Conservation (phyloP, 1,140 invertebrate genomes). For the Eubasilissa regina region DNA sequence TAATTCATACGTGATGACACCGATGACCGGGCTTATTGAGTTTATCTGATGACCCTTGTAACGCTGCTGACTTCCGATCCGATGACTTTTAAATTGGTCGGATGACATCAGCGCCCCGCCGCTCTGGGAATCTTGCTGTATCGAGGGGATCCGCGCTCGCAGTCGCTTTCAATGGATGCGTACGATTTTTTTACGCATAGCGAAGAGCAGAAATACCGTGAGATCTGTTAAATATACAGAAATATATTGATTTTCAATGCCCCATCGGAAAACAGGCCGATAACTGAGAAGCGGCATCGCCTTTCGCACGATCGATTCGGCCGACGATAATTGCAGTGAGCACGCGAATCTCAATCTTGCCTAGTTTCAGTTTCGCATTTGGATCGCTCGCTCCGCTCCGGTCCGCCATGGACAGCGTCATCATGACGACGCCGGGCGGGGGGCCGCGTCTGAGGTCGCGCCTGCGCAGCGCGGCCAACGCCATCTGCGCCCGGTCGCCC, state of each 20-base stretch:
- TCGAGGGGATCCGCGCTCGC: too few species aligned
- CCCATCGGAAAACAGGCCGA: too few species aligned
- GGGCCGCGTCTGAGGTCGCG: slow-evolving; percentile 66
- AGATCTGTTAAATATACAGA: too few species aligned
- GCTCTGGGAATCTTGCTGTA: neutral
- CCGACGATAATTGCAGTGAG: too few species aligned
- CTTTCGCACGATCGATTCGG: neutral
- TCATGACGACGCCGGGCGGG: slow-evolving; percentile 66
- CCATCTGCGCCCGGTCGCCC: slow-evolving; percentile 64
- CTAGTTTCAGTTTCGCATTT: neutral
- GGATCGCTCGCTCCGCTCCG: neutral
- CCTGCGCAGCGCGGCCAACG: slow-evolving; percentile 69
- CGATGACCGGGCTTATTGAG: neutral
- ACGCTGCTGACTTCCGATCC: slow-evolving; percentile 9
- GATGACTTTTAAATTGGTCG: slow-evolving; percentile 13
- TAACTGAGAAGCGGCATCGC: too few species aligned
- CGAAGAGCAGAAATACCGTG: too few species aligned
- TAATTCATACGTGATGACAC: slow-evolving; percentile 15
- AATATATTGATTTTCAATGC: too few species aligned
- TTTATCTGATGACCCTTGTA: slow-evolving; percentile 8
- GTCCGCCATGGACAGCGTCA: slow-evolving; percentile 69
- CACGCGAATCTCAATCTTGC: too few species aligned
- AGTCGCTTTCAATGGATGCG: too few species aligned
- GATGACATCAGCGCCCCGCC: slow-evolving; percentile 11
- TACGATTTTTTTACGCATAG: too few species aligned